phyloP scores from a whole-genome alignment of 2,888 invertebrate species.

The Scotopteryx bipunctaria region DNA sequence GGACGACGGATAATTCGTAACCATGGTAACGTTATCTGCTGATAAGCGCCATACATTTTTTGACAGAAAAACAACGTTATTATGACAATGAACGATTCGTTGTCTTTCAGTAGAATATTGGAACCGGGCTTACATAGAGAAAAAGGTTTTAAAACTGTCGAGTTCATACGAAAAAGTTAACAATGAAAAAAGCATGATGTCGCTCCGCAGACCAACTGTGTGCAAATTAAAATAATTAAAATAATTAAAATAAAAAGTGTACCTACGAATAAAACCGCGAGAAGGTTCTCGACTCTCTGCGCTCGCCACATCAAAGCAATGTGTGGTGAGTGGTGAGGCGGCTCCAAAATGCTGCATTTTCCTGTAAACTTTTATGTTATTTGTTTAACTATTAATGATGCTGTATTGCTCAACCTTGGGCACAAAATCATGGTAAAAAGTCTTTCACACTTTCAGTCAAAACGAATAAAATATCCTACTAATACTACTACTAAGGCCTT shows the following conservation, averaged over 20 bases:
- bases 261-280: constrained; percentile 14
- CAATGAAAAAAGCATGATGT: constrained; percentile 4
- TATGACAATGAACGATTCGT: too few relatives aligned
- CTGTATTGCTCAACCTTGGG: too few relatives aligned
- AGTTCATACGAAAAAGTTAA: neutral
- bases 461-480: too few relatives aligned
- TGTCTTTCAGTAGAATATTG: too few relatives aligned
- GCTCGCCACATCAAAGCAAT: constrained; percentile 23
- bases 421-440: too few relatives aligned
- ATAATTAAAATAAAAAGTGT: constrained; percentile 15
- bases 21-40: too few relatives aligned
- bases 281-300: constrained; percentile 10
- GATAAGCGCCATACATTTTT: too few relatives aligned
- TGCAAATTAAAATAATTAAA: constrained; percentile 17
- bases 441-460: too few relatives aligned
- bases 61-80: too few relatives aligned
- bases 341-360: constrained; percentile 9
- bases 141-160: neutral
- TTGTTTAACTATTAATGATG: constrained; percentile 1
- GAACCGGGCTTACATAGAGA: too few relatives aligned
- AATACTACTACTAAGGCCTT: too few relatives aligned
- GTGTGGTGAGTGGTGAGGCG: constrained; percentile 10
- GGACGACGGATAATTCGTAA: too few relatives aligned
- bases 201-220: neutral
- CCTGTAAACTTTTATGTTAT: neutral